Conservation (phyloP, 1,140 invertebrate species). For the Eciton burchellii region DNA sequence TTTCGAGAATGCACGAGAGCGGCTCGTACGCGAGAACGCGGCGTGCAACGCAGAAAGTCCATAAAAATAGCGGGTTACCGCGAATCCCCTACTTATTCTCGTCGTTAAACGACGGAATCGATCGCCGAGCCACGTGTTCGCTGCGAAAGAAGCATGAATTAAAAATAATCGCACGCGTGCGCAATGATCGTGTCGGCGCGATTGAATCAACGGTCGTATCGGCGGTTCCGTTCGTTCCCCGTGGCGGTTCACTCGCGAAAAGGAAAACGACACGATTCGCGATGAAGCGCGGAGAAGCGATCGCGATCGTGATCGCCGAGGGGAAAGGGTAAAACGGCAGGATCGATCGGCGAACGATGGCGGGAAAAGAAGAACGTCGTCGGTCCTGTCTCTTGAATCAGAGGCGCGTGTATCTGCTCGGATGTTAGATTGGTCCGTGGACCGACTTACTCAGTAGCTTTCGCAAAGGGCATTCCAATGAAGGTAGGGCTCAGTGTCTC, state of each 20-base stretch:
- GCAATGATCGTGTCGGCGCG: slow-evolving; percentile 20
- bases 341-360: background rate
- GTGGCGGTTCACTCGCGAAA: background rate
- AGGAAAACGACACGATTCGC: slow-evolving; percentile 7
- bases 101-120: slow-evolving; percentile 52
- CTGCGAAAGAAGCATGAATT: slow-evolving; percentile 57
- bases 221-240: slow-evolving; percentile 20
- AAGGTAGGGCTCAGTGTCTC: slow-evolving; percentile 98
- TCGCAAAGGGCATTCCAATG: slow-evolving; percentile 98
- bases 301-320: too few relatives aligned
- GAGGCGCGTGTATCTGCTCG: slow-evolving; percentile 67
- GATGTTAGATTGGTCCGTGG: slow-evolving; percentile 79
- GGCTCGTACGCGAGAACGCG: slow-evolving; percentile 28
- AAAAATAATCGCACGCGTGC: slow-evolving; percentile 58
- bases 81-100: slow-evolving; percentile 28
- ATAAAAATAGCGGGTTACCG: slow-evolving; percentile 51
- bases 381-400: slow-evolving; percentile 71
- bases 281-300: slow-evolving; percentile 3
- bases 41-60: slow-evolving; percentile 32
- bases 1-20: slow-evolving; percentile 35
- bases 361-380: too few relatives aligned
- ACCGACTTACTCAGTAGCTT: slow-evolving; percentile 98
- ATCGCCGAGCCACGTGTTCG: slow-evolving; percentile 53
- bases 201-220: slow-evolving; percentile 26
- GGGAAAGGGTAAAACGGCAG: background rate